These are phyloP conservation scores for Oostethus manadensis DNA, from an alignment of 2,113 vertebrate genomes.

Conservation along the genomic window DNA sequence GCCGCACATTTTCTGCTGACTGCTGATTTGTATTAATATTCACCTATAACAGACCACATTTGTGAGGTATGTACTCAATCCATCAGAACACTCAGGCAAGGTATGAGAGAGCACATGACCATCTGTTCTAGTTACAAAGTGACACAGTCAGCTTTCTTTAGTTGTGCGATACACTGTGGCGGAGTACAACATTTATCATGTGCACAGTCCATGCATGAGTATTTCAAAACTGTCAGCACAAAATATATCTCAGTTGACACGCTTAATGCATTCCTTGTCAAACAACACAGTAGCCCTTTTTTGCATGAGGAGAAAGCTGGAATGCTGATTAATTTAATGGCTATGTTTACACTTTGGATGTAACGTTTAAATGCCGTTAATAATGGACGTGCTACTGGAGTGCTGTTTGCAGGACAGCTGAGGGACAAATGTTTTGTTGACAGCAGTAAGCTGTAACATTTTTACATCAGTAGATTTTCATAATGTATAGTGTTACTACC, in stretches of 20 bases:
- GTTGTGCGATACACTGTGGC: conserved; percentile 16
- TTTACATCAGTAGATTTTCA: neutral
- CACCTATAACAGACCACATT: conserved; percentile 8
- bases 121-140: conserved; percentile 37
- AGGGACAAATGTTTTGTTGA: neutral
- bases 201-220: neutral
- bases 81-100: conserved; percentile 22
- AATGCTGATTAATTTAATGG: conserved; percentile 14
- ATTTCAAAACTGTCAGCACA: conserved; percentile 26
- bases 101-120: conserved; percentile 11
- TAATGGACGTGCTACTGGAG: conserved; percentile 6
- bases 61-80: conserved; percentile 10
- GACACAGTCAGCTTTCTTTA: conserved; percentile 23
- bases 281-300: conserved; percentile 4
- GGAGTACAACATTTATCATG: conserved; percentile 35
- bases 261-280: conserved; percentile 2
- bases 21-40: neutral
- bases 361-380: conserved; percentile 2
- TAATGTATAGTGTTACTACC: neutral
- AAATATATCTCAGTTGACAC: conserved; percentile 6
- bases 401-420: conserved; percentile 9
- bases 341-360: conserved; percentile 6
- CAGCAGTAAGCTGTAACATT: conserved; percentile 5
- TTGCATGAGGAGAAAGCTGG: conserved; percentile 5
- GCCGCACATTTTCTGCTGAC: neutral